phyloP scores from a whole-genome alignment of 2,797 vertebrate genomes.

The Oreortyx pictus region DNA sequence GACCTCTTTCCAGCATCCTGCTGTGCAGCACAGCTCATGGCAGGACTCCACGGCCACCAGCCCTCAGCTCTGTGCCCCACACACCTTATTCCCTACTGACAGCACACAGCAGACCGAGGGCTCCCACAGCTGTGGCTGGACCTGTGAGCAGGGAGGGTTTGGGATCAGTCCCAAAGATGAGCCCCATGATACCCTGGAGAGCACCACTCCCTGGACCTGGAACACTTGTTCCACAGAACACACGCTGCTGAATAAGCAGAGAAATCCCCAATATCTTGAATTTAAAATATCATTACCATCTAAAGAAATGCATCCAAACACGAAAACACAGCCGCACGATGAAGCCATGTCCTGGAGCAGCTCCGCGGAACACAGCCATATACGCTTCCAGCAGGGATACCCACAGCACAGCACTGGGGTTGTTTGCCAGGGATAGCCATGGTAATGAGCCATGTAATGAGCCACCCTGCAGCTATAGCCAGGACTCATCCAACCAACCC shows the following conservation, averaged over 20 bases:
- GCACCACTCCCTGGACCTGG: not conserved
- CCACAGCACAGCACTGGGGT: not conserved
- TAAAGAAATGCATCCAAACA: not conserved
- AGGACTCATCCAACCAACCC: constrained; percentile 22
- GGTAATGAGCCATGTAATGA: constrained; percentile 68
- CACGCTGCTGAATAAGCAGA: not conserved
- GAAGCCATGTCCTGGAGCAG: constrained; percentile 17
- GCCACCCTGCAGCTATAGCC: constrained; percentile 51
- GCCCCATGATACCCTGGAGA: not conserved
- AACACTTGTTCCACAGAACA: not conserved
- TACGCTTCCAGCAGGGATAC: constrained; percentile 16
- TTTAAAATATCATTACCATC: not conserved
- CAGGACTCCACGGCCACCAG: not conserved
- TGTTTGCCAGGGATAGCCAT: constrained; percentile 41
- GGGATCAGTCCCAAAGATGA: accelerated
- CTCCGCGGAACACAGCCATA: not conserved
- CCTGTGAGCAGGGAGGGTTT: not conserved
- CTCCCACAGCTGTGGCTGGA: not conserved
- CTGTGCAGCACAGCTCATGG: not conserved
- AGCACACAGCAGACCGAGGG: accelerated
- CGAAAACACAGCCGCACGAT: not conserved
- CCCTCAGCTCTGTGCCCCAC: not conserved
- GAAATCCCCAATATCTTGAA: not conserved
- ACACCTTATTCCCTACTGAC: not conserved
- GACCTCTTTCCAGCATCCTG: not conserved